Base-by-base conservation (phyloP, 2,113 vertebrate genomes). In the Chaenocephalus aceratus region DNA sequence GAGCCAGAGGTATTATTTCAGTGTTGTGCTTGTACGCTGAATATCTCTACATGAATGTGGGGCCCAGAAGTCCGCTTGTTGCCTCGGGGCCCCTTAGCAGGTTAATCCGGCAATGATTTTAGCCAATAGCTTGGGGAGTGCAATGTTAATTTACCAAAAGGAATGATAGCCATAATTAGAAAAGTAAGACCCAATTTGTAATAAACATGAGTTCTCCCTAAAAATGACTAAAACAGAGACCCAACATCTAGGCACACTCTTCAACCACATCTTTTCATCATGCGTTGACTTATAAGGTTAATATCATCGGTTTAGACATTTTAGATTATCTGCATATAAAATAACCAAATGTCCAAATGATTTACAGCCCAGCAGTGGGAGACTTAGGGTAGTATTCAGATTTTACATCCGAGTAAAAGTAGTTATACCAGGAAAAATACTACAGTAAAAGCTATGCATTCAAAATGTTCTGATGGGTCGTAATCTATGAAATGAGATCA, bases 71-170 rank as follows among this genome's bases (percentile, higher is more conserved):
- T 53, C 59, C 0, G 23, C 26, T 59, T 65, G 36, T 41, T 60
- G 63, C 63, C 54, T 67, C 63, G 4, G 18, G 56, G 64, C 56
- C 75, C 56, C 46, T 10, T 11, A 9, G 13, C 10, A 30, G 46
- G 56, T 30, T 69, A 61, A 69, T 77, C 75, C 21, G 6, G 34
- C n/a, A 48, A 14, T 49, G 11, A 30, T 45, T 56, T 61, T 36
- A 45, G 65, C 5, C 14, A 45, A 69, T 10, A 54, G 21, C 15
- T 56, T 54, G 2, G 34, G 8, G 26, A 72, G 45, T 10, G 44
- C 14, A 26, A 45, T 44, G 49, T 45, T n/a, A 54, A n/a, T 56
- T 14, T 30, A 45, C 36, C 13, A 30, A 54, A 12, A 13, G 34
- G 4, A 74, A 64, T 46, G 36, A 75, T 3, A 6, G 71, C 13